phyloP scores from a whole-genome alignment of 2,888 invertebrate species.

The Platycheirus rosarum region DNA sequence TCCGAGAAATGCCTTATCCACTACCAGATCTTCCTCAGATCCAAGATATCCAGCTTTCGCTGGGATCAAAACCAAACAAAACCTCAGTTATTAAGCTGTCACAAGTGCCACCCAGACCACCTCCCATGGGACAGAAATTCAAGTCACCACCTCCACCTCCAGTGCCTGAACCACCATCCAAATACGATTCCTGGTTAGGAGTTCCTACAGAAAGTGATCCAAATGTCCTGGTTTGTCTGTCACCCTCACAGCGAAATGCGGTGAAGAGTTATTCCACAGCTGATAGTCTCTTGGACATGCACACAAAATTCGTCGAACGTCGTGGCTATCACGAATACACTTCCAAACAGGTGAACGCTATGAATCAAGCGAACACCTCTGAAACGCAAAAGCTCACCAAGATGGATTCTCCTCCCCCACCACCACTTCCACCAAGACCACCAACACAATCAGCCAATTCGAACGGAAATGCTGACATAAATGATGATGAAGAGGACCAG shows the following conservation, averaged over 20 bases:
- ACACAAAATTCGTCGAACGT: conserved; percentile 87
- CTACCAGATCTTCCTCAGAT: conserved; percentile 83
- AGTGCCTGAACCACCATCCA: conserved; percentile 70
- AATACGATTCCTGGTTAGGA: conserved; percentile 84
- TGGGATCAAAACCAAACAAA: conserved; percentile 53
- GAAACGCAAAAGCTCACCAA: conserved; percentile 79
- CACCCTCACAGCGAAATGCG: conserved; percentile 87
- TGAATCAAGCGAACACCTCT: conserved; percentile 78
- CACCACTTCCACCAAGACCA: conserved; percentile 79
- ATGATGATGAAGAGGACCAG: conserved; percentile 76
- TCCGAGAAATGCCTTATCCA: conserved; percentile 83
- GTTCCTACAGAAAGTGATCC: conserved; percentile 86
- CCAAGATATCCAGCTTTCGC: conserved; percentile 81
- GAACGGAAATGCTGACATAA: conserved; percentile 65
- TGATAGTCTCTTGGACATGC: conserved; percentile 87
- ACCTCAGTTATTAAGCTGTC: conserved; percentile 48
- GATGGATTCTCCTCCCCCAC: conserved; percentile 79
- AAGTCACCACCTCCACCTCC: conserved; percentile 73
- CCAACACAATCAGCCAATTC: conserved; percentile 70
- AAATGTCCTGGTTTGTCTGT: conserved; percentile 86
- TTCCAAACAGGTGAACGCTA: conserved; percentile 78
- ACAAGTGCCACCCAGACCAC: conserved; percentile 54
- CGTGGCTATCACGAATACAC: conserved; percentile 84
- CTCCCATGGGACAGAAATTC: conserved; percentile 46
- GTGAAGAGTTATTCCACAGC: conserved; percentile 82